These are phyloP conservation scores for Cyrtodaria siliqua DNA, from an alignment of 2,888 invertebrate genomes.

Conservation along the genomic window DNA sequence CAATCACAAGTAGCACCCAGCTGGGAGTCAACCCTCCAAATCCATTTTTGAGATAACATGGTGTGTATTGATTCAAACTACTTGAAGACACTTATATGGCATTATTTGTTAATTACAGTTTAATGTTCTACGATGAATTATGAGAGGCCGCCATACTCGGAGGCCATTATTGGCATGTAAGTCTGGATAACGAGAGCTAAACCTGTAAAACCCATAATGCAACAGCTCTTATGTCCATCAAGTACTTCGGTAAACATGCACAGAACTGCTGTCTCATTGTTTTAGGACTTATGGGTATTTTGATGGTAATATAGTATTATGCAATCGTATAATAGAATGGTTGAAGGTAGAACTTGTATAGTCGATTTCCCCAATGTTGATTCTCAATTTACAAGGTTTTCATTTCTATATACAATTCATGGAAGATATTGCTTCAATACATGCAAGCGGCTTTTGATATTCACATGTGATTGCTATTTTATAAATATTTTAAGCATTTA, in stretches of 20 bases:
- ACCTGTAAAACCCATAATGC: conserved; percentile 47
- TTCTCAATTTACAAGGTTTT: too few relatives aligned
- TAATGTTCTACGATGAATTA: conserved; percentile 10
- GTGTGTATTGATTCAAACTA: conserved; percentile 9
- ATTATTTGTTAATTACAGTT: conserved; percentile 42
- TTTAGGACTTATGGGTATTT: not conserved
- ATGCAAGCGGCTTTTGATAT: too few relatives aligned
- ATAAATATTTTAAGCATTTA: too few relatives aligned
- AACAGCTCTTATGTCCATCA: conserved; percentile 21
- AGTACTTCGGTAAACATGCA: conserved; percentile 18
- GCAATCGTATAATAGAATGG: too few relatives aligned
- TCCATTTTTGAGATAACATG: conserved; percentile 13
- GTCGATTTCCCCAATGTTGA: too few relatives aligned
- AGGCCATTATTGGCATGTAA: conserved; percentile 40
- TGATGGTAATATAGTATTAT: not conserved
- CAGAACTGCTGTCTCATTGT: conserved; percentile 21
- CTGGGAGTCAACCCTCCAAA: conserved; percentile 1
- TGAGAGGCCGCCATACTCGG: conserved; percentile 1
- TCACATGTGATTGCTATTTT: too few relatives aligned
- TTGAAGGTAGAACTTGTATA: too few relatives aligned
- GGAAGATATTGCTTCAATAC: too few relatives aligned
- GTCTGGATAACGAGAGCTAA: conserved; percentile 13
- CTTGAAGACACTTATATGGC: conserved; percentile 22
- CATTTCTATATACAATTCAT: too few relatives aligned
- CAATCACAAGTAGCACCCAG: too few relatives aligned